phyloP scores from a whole-genome alignment of 2,113 vertebrate species.

The Emydocephalus ijimae region DNA sequence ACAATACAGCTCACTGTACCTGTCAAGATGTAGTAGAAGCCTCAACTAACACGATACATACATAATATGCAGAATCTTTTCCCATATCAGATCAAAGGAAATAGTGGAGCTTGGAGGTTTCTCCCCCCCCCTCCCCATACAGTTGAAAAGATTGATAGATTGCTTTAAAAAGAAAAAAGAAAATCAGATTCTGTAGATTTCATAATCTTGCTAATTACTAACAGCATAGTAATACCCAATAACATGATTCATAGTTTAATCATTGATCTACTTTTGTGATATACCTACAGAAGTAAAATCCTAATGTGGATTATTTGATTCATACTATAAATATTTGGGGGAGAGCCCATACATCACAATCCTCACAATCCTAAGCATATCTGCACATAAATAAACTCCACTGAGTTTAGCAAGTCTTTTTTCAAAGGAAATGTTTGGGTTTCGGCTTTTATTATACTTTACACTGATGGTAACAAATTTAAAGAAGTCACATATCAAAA shows the following conservation, averaged over 20 bases:
- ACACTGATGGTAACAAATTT: not conserved
- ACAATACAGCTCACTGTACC: constrained; percentile 27
- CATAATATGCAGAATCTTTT: constrained; percentile 22
- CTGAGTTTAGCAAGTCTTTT: not conserved
- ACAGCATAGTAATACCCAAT: not conserved
- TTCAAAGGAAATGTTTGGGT: not conserved
- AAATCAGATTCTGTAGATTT: not conserved
- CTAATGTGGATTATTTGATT: not conserved
- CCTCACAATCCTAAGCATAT: not conserved
- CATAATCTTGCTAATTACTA: not conserved
- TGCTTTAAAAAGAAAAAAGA: not conserved
- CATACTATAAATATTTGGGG: not conserved
- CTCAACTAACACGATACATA: constrained; percentile 22
- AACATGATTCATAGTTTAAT: not conserved
- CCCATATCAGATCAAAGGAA: constrained; percentile 33
- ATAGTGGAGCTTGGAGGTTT: not conserved
- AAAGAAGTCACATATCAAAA: not conserved
- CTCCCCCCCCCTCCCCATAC: not conserved
- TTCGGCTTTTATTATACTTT: not conserved
- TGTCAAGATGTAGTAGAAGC: constrained; percentile 26
- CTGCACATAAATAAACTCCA: not conserved
- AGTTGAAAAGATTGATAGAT: constrained; percentile 10
- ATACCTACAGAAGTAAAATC: not conserved
- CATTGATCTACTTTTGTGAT: not conserved
- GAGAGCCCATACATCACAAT: not conserved